Evolutionary conservation across 2,888 invertebrate genomes (phyloP), one percentile per base, ranked within the genome.

Genomic region (Pyrocoelia pectoralis): DNA sequence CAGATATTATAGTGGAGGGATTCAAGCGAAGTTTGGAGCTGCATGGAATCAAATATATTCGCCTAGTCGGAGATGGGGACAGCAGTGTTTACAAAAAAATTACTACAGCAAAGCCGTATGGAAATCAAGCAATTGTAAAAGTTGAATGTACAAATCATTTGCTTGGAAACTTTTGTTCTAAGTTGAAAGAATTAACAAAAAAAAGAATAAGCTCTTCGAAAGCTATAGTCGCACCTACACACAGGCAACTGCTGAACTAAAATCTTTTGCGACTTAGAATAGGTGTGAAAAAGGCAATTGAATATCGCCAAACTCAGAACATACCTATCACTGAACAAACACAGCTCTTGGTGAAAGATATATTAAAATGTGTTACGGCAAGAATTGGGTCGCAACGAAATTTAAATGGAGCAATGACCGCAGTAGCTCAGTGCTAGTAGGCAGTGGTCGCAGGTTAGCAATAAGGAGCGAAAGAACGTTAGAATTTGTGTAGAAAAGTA

Each of bases 1-100:
- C 49, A 4, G 49, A 50, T n/a, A 50, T 50, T n/a, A 14, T 50
- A 2, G 13, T 50, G 28, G 49, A 50, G 14, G 49, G 49, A 19
- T 50, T 50, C 24, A 10, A 12, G 8, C 9, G 1, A 4, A 50
- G 49, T 24, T 1, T 24, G 1, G 24, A 13, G 2, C 6, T 50
- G 24, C 49, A 50, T 28, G 18, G 18, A 1, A 24, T 50, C 3
- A 50, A 50, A 3, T 50, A 50, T 24, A 12, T 13, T 2, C 19
- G 14, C 3, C 1, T 50, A 3, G 13, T 50, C 1, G 49, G 14
- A 1, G 49, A 50, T 50, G 28, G 49, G n/a, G 49, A 50, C 28
- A 24, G 24, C 12, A 24, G 24, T 28, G 43, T 43, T 8, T 8
- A 12, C 6, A 43, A 13, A 15, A 43, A 13, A 43, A n/a, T 28